phyloP scores from a whole-genome alignment of 1,140 invertebrate genomes.

The Drosophila kohkoa region DNA sequence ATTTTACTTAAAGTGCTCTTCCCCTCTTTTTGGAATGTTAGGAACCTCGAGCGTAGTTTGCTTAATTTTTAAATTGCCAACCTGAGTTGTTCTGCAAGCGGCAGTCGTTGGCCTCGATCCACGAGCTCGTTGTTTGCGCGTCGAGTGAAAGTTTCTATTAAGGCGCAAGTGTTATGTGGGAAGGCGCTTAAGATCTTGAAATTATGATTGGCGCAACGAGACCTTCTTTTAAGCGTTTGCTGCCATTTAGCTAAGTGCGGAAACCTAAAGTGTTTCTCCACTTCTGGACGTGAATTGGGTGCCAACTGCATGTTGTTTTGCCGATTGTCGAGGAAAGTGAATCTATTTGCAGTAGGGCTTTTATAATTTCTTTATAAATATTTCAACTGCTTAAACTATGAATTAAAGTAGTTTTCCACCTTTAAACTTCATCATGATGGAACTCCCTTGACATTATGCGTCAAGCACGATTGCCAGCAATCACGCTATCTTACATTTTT shows the following conservation, averaged over 20 bases:
- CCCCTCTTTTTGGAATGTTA: slow-evolving; percentile 1
- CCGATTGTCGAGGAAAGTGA: background rate
- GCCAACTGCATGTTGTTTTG: slow-evolving; percentile 1
- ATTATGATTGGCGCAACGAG: slow-evolving; percentile 64
- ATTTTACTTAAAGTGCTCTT: slow-evolving; percentile 46
- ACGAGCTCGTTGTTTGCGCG: slow-evolving; percentile 45
- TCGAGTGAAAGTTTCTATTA: slow-evolving; percentile 69
- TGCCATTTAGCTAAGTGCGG: slow-evolving; percentile 13
- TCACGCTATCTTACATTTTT: slow-evolving; percentile 15
- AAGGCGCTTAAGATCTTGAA: slow-evolving; percentile 60
- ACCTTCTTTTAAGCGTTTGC: slow-evolving; percentile 14
- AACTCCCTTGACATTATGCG: background rate
- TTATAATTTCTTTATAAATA: background rate
- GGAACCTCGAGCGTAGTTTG: slow-evolving; percentile 26
- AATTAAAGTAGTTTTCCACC: background rate
- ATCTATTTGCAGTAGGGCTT: background rate
- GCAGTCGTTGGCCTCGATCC: slow-evolving; percentile 40
- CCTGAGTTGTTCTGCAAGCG: slow-evolving; percentile 13
- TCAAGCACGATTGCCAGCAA: background rate
- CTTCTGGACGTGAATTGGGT: background rate
- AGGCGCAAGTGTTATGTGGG: slow-evolving; percentile 49
- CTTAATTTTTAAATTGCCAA: slow-evolving; percentile 75
- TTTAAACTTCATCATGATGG: background rate
- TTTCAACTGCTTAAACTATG: background rate
- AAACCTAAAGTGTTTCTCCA: slow-evolving; percentile 13